A percentile compares a stretch with the other conserved stretches of the same genome.
Evolutionary conservation across 92 coral and sea anemone species (phyloP).

Genomic region (Heliopora coerulea): DNA sequence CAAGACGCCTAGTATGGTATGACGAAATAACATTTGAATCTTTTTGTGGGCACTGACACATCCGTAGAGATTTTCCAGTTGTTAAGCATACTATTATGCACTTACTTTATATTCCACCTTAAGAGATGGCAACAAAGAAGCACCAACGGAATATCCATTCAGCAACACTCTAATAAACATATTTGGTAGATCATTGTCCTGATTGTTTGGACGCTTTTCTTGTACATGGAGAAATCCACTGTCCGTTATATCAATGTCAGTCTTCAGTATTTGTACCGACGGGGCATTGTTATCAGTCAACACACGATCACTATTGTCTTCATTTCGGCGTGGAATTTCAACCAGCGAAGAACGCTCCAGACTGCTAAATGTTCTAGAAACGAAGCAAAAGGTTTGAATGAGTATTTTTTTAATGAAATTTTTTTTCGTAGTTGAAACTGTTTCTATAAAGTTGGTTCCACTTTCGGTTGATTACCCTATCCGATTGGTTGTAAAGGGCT

Average conservation of each 20-base stretch:
- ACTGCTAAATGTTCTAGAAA: constrained; percentile 39
- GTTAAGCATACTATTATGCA: too few relatives aligned
- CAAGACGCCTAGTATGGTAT: too few relatives aligned
- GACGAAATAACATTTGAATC: too few relatives aligned
- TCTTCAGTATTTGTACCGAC: background rate
- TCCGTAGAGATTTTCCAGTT: too few relatives aligned
- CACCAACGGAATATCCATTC: constrained; percentile 86
- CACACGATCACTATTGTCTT: constrained; percentile 1
- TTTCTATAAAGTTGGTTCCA: too few relatives aligned
- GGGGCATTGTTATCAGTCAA: constrained; percentile 9
- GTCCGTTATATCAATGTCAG: constrained; percentile 26
- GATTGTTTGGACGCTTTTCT: constrained; percentile 62
- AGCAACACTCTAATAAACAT: constrained; percentile 71
- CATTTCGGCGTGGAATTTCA: constrained; percentile 31
- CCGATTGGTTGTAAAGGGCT: too few relatives aligned
- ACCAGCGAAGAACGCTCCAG: constrained; percentile 43
- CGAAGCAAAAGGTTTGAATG: background rate
- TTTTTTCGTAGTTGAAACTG: too few relatives aligned
- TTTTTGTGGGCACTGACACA: too few relatives aligned
- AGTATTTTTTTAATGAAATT: background rate
- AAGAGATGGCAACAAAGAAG: constrained; percentile 86
- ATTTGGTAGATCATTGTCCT: constrained; percentile 46
- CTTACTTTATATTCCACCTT: constrained; percentile 90
- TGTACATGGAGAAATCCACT: constrained; percentile 20
- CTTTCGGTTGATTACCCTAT: too few relatives aligned